Conservation (phyloP, 2,888 invertebrate genomes). For the Acanthosepion esculentum region DNA sequence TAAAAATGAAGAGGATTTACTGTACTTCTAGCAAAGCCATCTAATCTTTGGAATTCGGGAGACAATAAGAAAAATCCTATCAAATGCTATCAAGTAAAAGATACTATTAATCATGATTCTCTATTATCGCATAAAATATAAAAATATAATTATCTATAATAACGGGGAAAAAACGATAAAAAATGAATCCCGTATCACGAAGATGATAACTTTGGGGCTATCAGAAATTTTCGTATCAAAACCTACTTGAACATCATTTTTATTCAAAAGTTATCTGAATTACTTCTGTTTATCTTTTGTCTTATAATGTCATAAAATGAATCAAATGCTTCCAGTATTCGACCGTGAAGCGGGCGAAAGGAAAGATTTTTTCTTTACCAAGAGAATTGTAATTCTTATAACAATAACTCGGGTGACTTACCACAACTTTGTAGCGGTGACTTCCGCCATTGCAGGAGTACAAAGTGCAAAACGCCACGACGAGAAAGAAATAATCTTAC, state of each 20-base stretch:
- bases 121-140: not conserved
- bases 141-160: not conserved
- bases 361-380: not conserved
- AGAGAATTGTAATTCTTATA: not conserved
- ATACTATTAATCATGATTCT: not conserved
- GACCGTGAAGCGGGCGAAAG: not conserved
- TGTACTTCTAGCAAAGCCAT: not conserved
- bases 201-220: not conserved
- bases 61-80: not conserved
- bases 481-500: too few species aligned
- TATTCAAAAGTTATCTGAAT: not conserved
- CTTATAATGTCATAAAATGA: not conserved
- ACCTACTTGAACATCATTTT: conserved; percentile 33
- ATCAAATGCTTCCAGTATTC: not conserved
- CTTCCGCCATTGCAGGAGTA: too few species aligned
- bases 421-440: too few species aligned
- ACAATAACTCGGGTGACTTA: too few species aligned
- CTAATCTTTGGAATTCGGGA: not conserved
- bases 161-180: not conserved
- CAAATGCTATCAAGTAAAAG: not conserved
- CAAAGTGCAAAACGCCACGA: too few species aligned
- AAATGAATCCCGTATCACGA: not conserved
- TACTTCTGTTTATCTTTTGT: not conserved
- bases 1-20: not conserved
- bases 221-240: not conserved